These are phyloP conservation scores for Scaptomyza hsui DNA, from an alignment of 1,140 invertebrate genomes.

Conservation along the genomic window DNA sequence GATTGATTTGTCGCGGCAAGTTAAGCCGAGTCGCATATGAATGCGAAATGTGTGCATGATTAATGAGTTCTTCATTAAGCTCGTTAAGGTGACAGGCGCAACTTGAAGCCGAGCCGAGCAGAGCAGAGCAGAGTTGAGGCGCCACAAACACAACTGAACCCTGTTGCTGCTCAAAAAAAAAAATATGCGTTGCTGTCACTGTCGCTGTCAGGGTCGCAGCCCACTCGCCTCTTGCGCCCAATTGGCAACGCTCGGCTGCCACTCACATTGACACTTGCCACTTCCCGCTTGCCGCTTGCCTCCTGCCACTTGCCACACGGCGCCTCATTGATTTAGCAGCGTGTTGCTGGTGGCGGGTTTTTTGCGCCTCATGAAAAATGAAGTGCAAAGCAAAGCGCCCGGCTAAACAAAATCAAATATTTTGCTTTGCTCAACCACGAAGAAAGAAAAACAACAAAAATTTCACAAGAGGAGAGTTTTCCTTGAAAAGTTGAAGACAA, in stretches of 20 bases:
- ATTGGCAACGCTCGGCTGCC: slow-evolving; percentile 69
- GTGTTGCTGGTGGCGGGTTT: slow-evolving; percentile 44
- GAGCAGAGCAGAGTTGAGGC: background rate
- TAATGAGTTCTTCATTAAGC: slow-evolving; percentile 82
- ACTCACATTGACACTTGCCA: slow-evolving; percentile 67
- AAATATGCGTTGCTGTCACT: slow-evolving; percentile 46
- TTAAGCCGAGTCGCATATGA: slow-evolving; percentile 59
- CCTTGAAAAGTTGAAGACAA: no score
- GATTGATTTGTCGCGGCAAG: slow-evolving; percentile 75
- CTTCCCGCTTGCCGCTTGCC: slow-evolving; percentile 17
- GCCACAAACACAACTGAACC: slow-evolving; percentile 21
- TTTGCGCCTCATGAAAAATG: slow-evolving; percentile 66
- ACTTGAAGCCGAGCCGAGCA: slow-evolving; percentile 15
- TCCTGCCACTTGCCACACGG: slow-evolving; percentile 18
- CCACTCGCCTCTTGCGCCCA: slow-evolving; percentile 38
- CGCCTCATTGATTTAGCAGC: slow-evolving; percentile 41
- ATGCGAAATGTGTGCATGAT: slow-evolving; percentile 77
- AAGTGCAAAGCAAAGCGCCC: slow-evolving; percentile 65
- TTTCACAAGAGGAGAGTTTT: background rate
- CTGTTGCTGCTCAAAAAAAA: slow-evolving; percentile 54
- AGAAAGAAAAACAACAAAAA: slow-evolving; percentile 1
- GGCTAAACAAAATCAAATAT: slow-evolving; percentile 76
- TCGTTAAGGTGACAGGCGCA: slow-evolving; percentile 74
- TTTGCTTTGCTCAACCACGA: slow-evolving; percentile 52
- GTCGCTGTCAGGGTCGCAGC: slow-evolving; percentile 43